These are phyloP conservation scores for Caenorhabditis sp. DNA, from an alignment of 2,888 invertebrate species.

Conservation along the genomic window DNA sequence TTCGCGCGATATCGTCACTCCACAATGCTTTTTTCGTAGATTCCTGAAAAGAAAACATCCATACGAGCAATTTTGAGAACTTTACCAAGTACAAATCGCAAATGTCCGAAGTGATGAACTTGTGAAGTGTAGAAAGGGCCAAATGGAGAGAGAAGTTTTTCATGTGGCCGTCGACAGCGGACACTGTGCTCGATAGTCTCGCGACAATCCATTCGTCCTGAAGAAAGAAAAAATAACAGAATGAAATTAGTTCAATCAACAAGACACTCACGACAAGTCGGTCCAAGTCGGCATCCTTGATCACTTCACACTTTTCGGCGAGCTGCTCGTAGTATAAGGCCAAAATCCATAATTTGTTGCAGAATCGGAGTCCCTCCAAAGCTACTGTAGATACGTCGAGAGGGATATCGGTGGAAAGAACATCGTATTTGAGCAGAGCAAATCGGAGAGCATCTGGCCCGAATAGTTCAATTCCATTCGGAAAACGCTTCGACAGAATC, in stretches of 20 bases:
- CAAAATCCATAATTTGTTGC: slow-evolving; percentile 99
- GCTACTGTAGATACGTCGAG: slow-evolving; percentile 74
- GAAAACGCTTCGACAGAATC: slow-evolving; percentile 85
- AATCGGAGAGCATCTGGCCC: slow-evolving; percentile 95
- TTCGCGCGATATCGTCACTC: slow-evolving; percentile 62
- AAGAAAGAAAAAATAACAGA: slow-evolving; percentile 13
- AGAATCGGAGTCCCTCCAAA: slow-evolving; percentile 87
- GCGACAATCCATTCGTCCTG: slow-evolving; percentile 76
- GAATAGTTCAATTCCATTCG: slow-evolving; percentile 91
- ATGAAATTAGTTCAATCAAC: slow-evolving; percentile 16
- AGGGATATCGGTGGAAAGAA: slow-evolving; percentile 84
- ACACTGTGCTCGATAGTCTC: slow-evolving; percentile 63
- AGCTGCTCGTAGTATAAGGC: slow-evolving; percentile 82
- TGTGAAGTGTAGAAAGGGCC: slow-evolving; percentile 85
- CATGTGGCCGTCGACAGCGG: slow-evolving; percentile 84
- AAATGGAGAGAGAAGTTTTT: slow-evolving; percentile 85
- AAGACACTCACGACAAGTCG: slow-evolving; percentile 53
- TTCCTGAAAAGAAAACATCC: slow-evolving; percentile 83
- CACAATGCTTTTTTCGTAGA: slow-evolving; percentile 83
- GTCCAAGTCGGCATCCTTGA: slow-evolving; percentile 68
- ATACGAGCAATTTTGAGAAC: too few relatives aligned
- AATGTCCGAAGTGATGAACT: slow-evolving; percentile 91
- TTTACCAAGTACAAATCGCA: slow-evolving; percentile 94
- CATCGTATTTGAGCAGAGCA: slow-evolving; percentile 91
- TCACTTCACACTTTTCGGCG: slow-evolving; percentile 56